These are phyloP conservation scores for Gambusia affinis DNA, from an alignment of 2,113 vertebrate species.

Conservation along the genomic window DNA sequence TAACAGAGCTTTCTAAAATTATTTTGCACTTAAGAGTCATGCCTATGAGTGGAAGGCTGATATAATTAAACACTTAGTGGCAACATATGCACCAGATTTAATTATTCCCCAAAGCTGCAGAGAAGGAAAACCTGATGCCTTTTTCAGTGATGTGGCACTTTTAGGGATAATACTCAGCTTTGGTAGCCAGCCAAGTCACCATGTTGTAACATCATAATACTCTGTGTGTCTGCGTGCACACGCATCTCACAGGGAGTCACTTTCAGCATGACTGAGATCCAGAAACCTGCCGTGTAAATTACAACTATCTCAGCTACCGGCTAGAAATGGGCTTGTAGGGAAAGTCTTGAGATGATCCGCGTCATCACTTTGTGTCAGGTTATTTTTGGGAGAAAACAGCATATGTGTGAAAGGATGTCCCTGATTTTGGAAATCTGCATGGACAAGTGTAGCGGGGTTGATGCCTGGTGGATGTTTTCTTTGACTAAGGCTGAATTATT, in stretches of 20 bases:
- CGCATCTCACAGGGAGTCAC: slow-evolving; percentile 32
- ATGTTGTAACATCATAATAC: slow-evolving; percentile 10
- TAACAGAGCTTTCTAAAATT: slow-evolving; percentile 48
- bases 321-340: slow-evolving; percentile 45
- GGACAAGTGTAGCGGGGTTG: slow-evolving; percentile 1
- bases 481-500: slow-evolving; percentile 14
- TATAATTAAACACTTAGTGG: slow-evolving; percentile 49
- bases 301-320: slow-evolving; percentile 61
- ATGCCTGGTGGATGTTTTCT: background rate
- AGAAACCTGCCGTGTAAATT: slow-evolving; percentile 62
- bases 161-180: slow-evolving; percentile 24
- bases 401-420: slow-evolving; percentile 31
- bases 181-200: slow-evolving; percentile 32
- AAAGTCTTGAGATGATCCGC: slow-evolving; percentile 54
- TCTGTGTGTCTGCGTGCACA: slow-evolving; percentile 18
- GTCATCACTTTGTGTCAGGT: slow-evolving; percentile 51
- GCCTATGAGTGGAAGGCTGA: slow-evolving; percentile 34
- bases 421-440: slow-evolving; percentile 27
- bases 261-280: slow-evolving; percentile 60
- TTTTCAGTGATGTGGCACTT: slow-evolving; percentile 25
- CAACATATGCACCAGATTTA: slow-evolving; percentile 46
- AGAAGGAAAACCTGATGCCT: slow-evolving; percentile 3
- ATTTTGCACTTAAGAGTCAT: slow-evolving; percentile 38
- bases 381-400: slow-evolving; percentile 51
- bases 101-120: slow-evolving; percentile 49